Conservation (phyloP, 2,113 vertebrate genomes). For the Guaruba guarouba region DNA sequence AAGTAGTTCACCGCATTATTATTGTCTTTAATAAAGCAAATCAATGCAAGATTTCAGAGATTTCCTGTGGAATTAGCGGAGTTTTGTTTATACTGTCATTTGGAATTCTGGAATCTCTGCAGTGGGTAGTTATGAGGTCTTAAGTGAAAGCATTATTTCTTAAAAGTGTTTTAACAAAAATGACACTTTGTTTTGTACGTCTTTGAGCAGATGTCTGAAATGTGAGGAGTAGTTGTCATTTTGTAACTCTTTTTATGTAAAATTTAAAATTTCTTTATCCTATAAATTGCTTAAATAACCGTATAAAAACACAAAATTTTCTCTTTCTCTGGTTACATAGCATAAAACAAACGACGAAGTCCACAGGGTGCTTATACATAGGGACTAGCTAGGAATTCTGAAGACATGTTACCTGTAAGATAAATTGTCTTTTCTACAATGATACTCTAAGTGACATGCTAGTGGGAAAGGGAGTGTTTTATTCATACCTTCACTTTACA, state of each 20-base stretch:
- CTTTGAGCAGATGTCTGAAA: not conserved
- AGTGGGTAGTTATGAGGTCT: not conserved
- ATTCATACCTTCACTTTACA: not conserved
- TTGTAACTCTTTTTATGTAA: not conserved
- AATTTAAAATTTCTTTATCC: not conserved
- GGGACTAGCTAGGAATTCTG: not conserved
- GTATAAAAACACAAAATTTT: not conserved
- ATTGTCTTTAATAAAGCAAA: not conserved
- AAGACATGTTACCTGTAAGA: not conserved
- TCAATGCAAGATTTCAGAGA: conserved; percentile 12
- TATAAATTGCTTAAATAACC: not conserved
- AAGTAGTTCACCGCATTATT: not conserved
- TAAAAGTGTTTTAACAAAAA: not conserved
- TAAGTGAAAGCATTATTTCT: not conserved
- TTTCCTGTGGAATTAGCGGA: not conserved
- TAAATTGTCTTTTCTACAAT: not conserved
- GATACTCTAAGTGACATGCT: not conserved
- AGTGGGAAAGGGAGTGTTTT: not conserved
- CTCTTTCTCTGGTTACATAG: not conserved
- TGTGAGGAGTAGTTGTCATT: not conserved
- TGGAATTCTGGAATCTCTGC: not conserved
- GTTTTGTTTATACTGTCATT: not conserved
- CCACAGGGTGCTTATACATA: not conserved
- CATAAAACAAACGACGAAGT: not conserved
- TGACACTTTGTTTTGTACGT: not conserved